Conservation (phyloP, 2,797 vertebrate genomes). For the Taeniopygia guttata region DNA sequence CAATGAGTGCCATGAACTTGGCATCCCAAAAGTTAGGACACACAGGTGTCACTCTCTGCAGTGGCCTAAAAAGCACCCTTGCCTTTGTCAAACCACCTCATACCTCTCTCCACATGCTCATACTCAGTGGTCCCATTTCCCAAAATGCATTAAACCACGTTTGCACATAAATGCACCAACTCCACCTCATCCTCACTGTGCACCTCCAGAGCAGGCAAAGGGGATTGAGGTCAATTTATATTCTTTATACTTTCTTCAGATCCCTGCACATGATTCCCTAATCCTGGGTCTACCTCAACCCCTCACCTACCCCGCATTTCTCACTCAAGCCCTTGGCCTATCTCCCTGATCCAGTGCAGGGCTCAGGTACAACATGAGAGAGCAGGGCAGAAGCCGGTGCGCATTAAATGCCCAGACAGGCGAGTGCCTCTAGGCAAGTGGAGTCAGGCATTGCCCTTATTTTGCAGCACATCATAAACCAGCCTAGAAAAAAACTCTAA, state of each 20-base stretch:
- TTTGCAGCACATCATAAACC: background rate
- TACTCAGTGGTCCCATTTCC: background rate
- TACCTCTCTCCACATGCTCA: background rate
- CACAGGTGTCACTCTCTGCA: background rate
- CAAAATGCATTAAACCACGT: background rate
- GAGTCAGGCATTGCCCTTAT: background rate
- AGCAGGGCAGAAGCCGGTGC: background rate
- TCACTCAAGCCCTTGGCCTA: background rate
- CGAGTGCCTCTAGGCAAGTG: background rate
- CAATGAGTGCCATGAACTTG: background rate
- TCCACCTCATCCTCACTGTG: background rate
- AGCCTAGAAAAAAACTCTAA: background rate
- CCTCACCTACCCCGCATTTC: background rate
- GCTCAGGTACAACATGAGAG: background rate
- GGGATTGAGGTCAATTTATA: background rate
- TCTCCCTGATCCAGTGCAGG: background rate
- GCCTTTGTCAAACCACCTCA: background rate
- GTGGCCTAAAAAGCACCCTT: background rate
- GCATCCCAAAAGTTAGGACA: background rate
- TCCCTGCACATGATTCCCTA: background rate
- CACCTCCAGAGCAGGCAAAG: background rate
- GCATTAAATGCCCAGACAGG: background rate
- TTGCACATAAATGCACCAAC: background rate
- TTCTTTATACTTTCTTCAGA: background rate
- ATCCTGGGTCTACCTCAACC: background rate